Evolutionary conservation across 2,797 vertebrate genomes (phyloP).

Genomic region (Vespertilio murinus): DNA sequence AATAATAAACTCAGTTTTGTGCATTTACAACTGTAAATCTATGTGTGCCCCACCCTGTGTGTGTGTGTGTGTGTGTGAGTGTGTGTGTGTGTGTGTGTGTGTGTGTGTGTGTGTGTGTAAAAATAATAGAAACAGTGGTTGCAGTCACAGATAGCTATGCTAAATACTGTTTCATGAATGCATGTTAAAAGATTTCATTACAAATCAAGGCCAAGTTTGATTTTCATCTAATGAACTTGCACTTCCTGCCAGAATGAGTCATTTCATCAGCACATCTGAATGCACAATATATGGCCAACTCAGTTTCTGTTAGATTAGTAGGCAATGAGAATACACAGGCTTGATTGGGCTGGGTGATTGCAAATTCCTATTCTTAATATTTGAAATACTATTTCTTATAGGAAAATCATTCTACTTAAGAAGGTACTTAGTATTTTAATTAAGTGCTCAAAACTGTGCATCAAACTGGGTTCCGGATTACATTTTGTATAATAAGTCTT

Average conservation of each 20-base stretch:
- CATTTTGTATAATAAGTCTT: neutral
- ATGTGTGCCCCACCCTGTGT: neutral
- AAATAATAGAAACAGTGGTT: neutral
- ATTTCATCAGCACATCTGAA: neutral
- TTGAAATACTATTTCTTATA: neutral
- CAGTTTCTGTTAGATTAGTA: neutral
- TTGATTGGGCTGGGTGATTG: slow-evolving; percentile 3
- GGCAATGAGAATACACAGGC: neutral
- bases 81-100: neutral
- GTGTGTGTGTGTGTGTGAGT: neutral
- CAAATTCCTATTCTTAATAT: neutral
- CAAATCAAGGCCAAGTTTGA: neutral
- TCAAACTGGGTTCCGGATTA: too few relatives aligned
- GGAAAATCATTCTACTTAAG: neutral
- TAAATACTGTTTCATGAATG: neutral
- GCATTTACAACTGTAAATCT: neutral
- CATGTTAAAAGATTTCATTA: neutral
- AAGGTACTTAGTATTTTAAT: neutral
- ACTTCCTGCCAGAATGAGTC: neutral
- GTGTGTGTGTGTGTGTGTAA: neutral
- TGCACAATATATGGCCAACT: neutral
- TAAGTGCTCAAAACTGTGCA: neutral
- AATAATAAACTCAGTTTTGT: neutral
- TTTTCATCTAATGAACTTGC: neutral
- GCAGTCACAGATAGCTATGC: neutral